A percentile compares a stretch with the other conserved stretches of the same genome.
Conservation (phyloP, 2,113 vertebrate genomes). For the Triplophysa tibetana region DNA sequence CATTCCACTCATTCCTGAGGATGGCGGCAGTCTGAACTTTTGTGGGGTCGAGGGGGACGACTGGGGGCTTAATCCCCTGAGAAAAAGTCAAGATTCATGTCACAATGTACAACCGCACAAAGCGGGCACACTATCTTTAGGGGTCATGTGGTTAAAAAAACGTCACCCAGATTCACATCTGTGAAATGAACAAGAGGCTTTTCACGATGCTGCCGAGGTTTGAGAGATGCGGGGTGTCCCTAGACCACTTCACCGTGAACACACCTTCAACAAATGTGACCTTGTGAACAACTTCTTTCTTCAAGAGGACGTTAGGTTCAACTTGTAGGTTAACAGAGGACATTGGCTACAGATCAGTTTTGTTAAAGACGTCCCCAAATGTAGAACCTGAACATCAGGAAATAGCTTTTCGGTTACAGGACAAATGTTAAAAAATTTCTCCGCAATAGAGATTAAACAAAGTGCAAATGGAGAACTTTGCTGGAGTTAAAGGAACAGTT, state of each 20-base stretch:
- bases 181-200: neutral
- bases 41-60: slow-evolving; percentile 11
- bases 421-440: too few relatives aligned
- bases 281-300: too few relatives aligned
- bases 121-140: slow-evolving; percentile 32
- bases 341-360: too few relatives aligned
- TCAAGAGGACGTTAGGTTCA: too few relatives aligned
- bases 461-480: too few relatives aligned
- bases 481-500: too few relatives aligned
- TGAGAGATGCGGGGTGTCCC: slow-evolving; percentile 24
- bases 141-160: slow-evolving; percentile 53
- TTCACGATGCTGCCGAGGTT: slow-evolving; percentile 7
- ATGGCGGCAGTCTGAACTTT: slow-evolving; percentile 43
- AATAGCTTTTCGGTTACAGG: too few relatives aligned
- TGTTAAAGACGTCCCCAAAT: too few relatives aligned
- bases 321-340: too few relatives aligned
- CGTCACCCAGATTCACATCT: slow-evolving; percentile 36
- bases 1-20: slow-evolving; percentile 53
- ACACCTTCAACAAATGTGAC: too few relatives aligned
- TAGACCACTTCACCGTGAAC: neutral
- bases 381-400: too few relatives aligned
- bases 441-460: too few relatives aligned
- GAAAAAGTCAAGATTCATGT: slow-evolving; percentile 38
- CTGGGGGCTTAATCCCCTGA: slow-evolving; percentile 40
- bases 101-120: neutral